Base-by-base conservation (phyloP, 2,888 invertebrate genomes). In the Diaprepes abbreviatus region DNA sequence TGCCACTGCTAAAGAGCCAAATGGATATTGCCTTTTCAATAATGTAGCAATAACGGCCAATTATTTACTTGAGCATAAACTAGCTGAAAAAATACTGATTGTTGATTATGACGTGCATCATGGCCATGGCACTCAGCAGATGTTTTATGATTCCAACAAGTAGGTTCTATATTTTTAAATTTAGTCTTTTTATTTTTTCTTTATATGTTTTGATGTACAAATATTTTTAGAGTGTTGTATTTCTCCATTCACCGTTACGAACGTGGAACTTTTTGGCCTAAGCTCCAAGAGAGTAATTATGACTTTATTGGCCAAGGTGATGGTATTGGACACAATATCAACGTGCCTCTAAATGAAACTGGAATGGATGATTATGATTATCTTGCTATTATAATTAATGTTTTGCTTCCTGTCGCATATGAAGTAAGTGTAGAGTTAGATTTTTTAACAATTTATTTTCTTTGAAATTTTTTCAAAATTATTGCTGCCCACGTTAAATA, bases 221-320 rank as follows among this genome's bases (percentile, higher is more conserved):
- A 38, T 68, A n/a, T 66, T 78, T 74, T 67, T 84, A 96, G 97
- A 78, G 97, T 98, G 21, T 85, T 98, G 0, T 98, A 97, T 83
- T 95, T 98, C 85, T 98, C 98, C 0, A 93, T 98, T 69, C 98
- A 99, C 85, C 96, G 98, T 4, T 98, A 94, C 85, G 95, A 98
- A 82, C 87, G 95, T 82, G 98, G 98, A 0, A 84, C 87, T 57
- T 98, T 95, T 85, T 99, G 98, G 98, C 98, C 98, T 0, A 93
- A 95, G 84, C 86, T 98, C n/a, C 87, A 90, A 35, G 96, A 97
- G 85, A 95, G 96, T 0, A 90, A 97, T 84, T 97, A 90, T 82
- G 91, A 96, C 84, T 92, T 91, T 77, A 88, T 93, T 60, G 98
- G 98, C 0, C 85, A 87, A 21, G 93, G 91, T 0, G 79, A 83